A percentile compares a stretch with the other conserved stretches of the same genome.
Evolutionary conservation across 2,888 invertebrate genomes (phyloP).

Genomic region (Habrosyne pyritoides): DNA sequence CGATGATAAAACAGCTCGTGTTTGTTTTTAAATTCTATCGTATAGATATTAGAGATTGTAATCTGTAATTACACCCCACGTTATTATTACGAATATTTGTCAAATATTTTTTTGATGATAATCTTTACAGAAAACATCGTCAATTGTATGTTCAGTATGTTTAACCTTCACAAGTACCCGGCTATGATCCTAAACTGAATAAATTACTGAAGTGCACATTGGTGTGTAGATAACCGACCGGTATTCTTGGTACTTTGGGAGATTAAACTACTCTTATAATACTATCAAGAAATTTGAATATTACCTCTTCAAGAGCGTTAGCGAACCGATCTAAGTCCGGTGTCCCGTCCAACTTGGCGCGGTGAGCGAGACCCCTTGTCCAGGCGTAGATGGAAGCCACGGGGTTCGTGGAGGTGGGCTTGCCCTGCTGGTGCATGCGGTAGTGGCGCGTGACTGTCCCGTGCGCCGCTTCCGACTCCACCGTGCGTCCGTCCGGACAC

Average conservation of each 20-base stretch:
- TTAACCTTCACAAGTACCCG: too few species aligned
- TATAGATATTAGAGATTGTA: not conserved
- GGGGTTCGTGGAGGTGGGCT: constrained; percentile 94
- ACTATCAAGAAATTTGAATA: not conserved
- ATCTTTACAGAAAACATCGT: too few species aligned
- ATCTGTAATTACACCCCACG: not conserved
- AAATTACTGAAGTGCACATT: too few species aligned
- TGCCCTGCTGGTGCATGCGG: constrained; percentile 93
- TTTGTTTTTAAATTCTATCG: not conserved
- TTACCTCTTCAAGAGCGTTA: constrained; percentile 86
- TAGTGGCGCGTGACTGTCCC: constrained; percentile 96
- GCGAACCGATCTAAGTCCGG: constrained; percentile 89
- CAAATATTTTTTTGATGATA: too few species aligned
- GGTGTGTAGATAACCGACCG: too few species aligned
- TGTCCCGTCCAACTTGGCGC: constrained; percentile 91
- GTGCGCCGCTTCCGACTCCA: constrained; percentile 96
- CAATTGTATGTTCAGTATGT: too few species aligned
- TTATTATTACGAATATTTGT: too few species aligned
- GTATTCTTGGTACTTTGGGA: too few species aligned
- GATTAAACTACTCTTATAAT: too few species aligned
- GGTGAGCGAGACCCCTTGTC: constrained; percentile 92
- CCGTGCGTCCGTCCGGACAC: constrained; percentile 92
- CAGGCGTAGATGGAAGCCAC: constrained; percentile 96
- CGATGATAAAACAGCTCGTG: not conserved
- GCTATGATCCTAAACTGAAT: too few species aligned